Base-by-base conservation (phyloP, 2,888 invertebrate species). In the Papilio protenor region DNA sequence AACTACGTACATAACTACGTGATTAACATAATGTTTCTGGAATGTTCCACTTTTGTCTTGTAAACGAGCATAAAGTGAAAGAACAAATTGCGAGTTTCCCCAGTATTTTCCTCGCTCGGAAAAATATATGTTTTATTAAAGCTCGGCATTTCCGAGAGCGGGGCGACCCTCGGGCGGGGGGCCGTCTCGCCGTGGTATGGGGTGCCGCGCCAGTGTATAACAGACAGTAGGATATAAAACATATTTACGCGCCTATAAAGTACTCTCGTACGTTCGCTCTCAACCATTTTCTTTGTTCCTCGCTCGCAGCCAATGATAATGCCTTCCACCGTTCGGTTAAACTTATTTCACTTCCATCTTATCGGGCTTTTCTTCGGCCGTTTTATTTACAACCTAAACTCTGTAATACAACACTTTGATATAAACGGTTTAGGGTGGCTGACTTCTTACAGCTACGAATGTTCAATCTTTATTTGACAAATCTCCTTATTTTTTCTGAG, bases 211-310 rank as follows among this genome's bases (percentile, higher is more conserved):
- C 94, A 93, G 91, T 94, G 92, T 94, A 94, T 94, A 94, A 94
- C 94, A 94, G 94, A 94, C 94, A 94, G 92, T 94, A 93, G 92
- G 94, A 94, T 94, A 94, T 94, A 94, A 94, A 94, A 94, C 94
- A 94, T 94, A 94, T 94, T 94, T 94, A 94, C 94, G 94, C 94
- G 94, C 94, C 94, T 94, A 94, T 94, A 94, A 94, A 94, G 94
- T 94, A 94, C 94, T 94, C 94, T 94, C 92, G 94, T 94, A 92
- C 94, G 92, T 91, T 93, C 91, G 90, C 92, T 92, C 93, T 94
- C 92, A 89, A 93, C 92, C 91, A 92, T 94, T 94, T 94, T 94
- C 94, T 94, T 94, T 94, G 94, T 94, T 94, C 94, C 91, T 88
- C 85, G 90, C 94, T 93, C 90, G 90, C 88, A 92, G 93, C 94